A percentile compares a stretch with the other conserved stretches of the same genome.
Conservation (phyloP, 2,888 invertebrate species). For the Sipha maydis region DNA sequence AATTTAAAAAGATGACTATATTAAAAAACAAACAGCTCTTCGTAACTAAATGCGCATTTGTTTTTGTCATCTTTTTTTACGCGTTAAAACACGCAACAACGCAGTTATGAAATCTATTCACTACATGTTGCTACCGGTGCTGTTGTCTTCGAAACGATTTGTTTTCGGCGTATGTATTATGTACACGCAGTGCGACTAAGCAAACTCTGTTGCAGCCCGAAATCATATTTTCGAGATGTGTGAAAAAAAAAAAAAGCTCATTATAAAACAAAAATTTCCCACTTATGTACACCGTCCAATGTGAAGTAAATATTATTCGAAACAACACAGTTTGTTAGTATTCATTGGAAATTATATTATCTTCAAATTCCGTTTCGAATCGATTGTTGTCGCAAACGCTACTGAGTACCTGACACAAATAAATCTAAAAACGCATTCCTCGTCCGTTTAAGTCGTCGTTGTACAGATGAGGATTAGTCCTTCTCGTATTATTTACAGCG, state of each 20-base stretch:
- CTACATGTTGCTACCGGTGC: background rate
- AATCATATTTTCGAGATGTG: background rate
- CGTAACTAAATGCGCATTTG: background rate
- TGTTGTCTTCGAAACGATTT: slow-evolving; percentile 1
- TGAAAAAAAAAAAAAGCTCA: background rate
- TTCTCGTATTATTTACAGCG: background rate
- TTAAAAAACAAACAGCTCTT: background rate
- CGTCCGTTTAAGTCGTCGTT: background rate
- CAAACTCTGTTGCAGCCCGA: background rate
- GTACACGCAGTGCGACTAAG: background rate
- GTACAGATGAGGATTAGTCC: background rate
- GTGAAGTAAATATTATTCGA: background rate
- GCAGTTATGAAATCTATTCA: background rate
- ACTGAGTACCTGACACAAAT: background rate
- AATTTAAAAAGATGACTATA: background rate
- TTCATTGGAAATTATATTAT: background rate
- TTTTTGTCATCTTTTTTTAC: background rate
- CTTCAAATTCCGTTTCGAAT: background rate
- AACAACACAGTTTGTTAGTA: background rate
- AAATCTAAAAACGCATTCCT: background rate
- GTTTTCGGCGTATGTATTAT: background rate
- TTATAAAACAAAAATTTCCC: background rate
- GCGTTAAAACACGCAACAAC: background rate
- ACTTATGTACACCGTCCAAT: background rate
- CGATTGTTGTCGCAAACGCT: background rate